These are phyloP conservation scores for Grantiella picta DNA, from an alignment of 2,113 vertebrate genomes.

Conservation along the genomic window DNA sequence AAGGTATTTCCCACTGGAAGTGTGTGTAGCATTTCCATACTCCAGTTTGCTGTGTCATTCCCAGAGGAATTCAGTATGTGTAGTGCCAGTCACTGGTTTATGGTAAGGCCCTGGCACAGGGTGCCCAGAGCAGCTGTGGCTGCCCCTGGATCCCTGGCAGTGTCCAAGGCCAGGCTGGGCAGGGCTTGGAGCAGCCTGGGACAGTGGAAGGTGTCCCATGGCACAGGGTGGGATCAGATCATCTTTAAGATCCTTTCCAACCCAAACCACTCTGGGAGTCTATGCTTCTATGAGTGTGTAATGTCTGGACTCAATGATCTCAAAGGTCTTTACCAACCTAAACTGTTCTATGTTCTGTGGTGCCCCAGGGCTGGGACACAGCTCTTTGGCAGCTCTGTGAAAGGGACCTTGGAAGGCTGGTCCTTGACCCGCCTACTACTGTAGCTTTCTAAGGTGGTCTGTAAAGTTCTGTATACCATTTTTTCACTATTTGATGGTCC, in stretches of 20 bases:
- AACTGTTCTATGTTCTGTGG: background rate
- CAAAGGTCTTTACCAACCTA: background rate
- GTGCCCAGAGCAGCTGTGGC: background rate
- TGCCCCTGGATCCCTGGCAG: background rate
- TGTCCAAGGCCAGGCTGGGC: background rate
- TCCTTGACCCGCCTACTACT: no score
- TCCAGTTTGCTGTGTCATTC: background rate
- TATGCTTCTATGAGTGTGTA: background rate
- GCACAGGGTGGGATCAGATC: no score
- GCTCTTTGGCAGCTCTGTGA: background rate
- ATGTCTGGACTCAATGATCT: background rate
- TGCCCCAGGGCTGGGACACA: background rate
- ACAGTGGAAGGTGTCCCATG: fast-evolving
- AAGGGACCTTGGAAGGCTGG: background rate
- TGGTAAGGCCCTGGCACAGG: background rate
- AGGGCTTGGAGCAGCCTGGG: background rate
- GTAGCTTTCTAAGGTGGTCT: background rate
- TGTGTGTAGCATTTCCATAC: background rate
- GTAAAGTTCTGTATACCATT: background rate
- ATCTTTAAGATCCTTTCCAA: background rate
- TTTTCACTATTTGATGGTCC: background rate
- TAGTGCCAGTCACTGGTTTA: background rate
- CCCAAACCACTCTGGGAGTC: background rate
- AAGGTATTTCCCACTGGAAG: background rate
- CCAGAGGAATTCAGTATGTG: background rate